Evolutionary conservation across 2,113 vertebrate species (phyloP).

Genomic region (Desmodus rotundus): DNA sequence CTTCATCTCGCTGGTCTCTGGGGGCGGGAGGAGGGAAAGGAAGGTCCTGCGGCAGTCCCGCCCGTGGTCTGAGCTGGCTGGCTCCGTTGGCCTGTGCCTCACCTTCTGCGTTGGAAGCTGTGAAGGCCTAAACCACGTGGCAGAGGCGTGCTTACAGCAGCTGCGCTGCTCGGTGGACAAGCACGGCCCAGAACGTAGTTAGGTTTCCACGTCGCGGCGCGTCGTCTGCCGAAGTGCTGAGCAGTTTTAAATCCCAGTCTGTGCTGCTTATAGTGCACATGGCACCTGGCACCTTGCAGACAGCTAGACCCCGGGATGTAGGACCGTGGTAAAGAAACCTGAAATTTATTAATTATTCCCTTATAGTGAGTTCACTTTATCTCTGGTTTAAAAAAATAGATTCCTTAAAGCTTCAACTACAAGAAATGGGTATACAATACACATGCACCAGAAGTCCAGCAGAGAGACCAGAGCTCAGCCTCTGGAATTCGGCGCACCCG

Average conservation of each 20-base stretch:
- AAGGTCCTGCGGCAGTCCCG: not conserved
- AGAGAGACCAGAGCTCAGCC: not conserved
- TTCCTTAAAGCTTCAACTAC: not conserved
- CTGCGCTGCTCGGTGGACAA: too few species aligned
- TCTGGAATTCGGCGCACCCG: not conserved
- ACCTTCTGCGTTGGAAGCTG: not conserved
- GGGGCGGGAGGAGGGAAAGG: not conserved
- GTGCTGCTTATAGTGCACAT: not conserved
- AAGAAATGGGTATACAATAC: not conserved
- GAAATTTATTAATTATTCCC: not conserved
- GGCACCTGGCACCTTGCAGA: not conserved
- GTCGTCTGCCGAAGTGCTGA: conserved; percentile 4
- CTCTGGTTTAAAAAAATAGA: not conserved
- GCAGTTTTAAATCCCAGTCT: not conserved
- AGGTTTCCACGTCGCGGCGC: not conserved
- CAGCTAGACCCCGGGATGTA: not conserved
- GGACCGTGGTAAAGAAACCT: not conserved
- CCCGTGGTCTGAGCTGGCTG: not conserved
- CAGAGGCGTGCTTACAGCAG: fast-evolving
- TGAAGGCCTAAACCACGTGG: not conserved
- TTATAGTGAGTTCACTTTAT: not conserved
- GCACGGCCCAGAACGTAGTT: too few species aligned
- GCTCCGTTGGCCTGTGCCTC: not conserved
- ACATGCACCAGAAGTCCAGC: not conserved
- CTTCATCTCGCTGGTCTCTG: conserved; percentile 37